These are phyloP conservation scores for Chydorus sphaericus DNA, from an alignment of 2,888 invertebrate genomes.

Conservation along the genomic window DNA sequence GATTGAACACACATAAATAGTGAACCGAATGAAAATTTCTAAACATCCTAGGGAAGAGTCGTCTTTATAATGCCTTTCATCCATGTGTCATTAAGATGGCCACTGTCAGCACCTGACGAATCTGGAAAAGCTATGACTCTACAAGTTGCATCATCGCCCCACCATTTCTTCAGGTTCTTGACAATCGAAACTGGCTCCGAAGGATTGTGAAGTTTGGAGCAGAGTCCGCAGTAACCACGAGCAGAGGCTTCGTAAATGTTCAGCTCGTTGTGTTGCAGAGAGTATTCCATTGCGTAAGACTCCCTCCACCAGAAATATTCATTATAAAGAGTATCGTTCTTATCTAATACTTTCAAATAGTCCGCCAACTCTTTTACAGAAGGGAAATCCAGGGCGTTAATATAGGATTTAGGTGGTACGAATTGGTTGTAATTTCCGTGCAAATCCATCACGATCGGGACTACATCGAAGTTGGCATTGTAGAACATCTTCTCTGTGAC, in stretches of 20 bases:
- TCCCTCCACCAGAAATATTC: slow-evolving; percentile 72
- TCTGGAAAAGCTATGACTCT: too few relatives aligned
- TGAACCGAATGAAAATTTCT: too few relatives aligned
- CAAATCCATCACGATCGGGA: not conserved
- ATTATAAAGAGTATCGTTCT: slow-evolving; percentile 79
- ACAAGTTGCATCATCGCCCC: too few relatives aligned
- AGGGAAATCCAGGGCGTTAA: slow-evolving; percentile 89
- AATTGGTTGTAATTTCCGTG: slow-evolving; percentile 67
- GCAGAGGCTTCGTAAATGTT: not conserved
- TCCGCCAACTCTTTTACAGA: slow-evolving; percentile 72
- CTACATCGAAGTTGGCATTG: not conserved
- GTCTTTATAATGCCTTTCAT: too few relatives aligned
- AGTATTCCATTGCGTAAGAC: not conserved
- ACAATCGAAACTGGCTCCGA: too few relatives aligned
- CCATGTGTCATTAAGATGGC: too few relatives aligned
- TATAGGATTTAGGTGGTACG: slow-evolving; percentile 80
- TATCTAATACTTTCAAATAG: slow-evolving; percentile 69
- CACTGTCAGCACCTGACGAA: too few relatives aligned
- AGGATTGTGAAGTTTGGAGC: too few relatives aligned
- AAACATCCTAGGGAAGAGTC: too few relatives aligned
- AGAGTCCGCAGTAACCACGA: too few relatives aligned
- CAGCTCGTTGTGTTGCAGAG: not conserved
- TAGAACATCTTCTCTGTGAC: not conserved
- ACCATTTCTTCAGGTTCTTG: too few relatives aligned
- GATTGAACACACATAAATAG: too few relatives aligned